These are phyloP conservation scores for Ommatoiulus sabulosus DNA, from an alignment of 2,888 invertebrate genomes.

Conservation along the genomic window DNA sequence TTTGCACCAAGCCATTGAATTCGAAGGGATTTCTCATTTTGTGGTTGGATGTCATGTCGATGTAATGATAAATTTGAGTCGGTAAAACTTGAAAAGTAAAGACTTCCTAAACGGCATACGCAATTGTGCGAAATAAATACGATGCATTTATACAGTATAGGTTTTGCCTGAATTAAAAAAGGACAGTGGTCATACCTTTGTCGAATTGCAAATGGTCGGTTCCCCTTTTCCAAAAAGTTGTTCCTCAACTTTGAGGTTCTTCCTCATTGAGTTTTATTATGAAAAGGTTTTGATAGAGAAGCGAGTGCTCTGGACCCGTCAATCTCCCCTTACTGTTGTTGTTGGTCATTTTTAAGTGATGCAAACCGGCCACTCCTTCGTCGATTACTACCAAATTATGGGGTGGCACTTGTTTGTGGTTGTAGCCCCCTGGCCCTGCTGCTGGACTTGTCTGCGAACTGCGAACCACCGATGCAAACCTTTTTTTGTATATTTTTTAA, in stretches of 20 bases:
- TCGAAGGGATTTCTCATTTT: too few relatives aligned
- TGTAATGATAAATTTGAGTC: slow-evolving; percentile 14
- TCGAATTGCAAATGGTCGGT: background rate
- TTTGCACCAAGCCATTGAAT: too few relatives aligned
- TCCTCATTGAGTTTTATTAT: slow-evolving; percentile 43
- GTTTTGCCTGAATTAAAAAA: background rate
- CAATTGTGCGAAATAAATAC: background rate
- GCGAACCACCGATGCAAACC: slow-evolving; percentile 36
- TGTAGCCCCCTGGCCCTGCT: slow-evolving; percentile 40
- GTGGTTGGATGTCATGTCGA: background rate
- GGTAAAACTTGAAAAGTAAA: background rate
- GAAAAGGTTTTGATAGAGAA: slow-evolving; percentile 22
- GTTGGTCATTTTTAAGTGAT: slow-evolving; percentile 51
- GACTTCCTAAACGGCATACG: background rate
- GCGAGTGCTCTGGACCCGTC: slow-evolving; percentile 38
- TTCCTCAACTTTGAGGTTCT: slow-evolving; percentile 35
- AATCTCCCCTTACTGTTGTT: slow-evolving; percentile 45
- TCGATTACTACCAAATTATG: slow-evolving; percentile 45
- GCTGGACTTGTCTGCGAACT: slow-evolving; percentile 43
- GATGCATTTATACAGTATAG: background rate
- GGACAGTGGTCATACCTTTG: background rate
- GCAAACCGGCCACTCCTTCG: slow-evolving; percentile 49
- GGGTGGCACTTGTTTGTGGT: slow-evolving; percentile 43
- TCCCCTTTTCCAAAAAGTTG: slow-evolving; percentile 24
- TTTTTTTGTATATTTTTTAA: slow-evolving; percentile 13